Percentiles rank a stretch among this genome's conserved stretches.
phyloP scores from a whole-genome alignment of 2,888 invertebrate genomes.

The Stenchaetothrips biformis region DNA sequence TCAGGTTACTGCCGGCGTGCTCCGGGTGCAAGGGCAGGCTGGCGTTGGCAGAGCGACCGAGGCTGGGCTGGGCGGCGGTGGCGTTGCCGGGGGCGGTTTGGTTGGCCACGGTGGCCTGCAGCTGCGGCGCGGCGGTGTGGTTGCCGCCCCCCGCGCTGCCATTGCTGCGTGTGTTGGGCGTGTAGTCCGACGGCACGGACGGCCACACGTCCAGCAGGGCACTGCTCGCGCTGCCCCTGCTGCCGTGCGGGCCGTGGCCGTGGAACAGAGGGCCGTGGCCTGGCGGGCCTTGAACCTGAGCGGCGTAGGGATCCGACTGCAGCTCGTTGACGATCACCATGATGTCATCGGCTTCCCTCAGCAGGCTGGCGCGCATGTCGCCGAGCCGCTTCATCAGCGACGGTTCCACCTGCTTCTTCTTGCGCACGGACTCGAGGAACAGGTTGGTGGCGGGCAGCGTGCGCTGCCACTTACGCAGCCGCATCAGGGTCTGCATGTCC shows the following conservation, averaged over 20 bases:
- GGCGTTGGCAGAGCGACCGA: not conserved
- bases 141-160: not conserved
- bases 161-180: not conserved
- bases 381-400: not conserved
- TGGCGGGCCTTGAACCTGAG: too few relatives aligned
- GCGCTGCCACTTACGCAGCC: conserved; percentile 9
- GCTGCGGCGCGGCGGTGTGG: not conserved
- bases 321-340: conserved; percentile 6
- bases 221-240: not conserved
- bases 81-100: not conserved
- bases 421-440: not conserved
- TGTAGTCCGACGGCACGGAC: not conserved
- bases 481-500: not conserved
- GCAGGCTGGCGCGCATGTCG: not conserved
- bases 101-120: not conserved
- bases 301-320: not conserved
- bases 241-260: not conserved
- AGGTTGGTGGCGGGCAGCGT: not conserved
- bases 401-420: not conserved
- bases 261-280: too few relatives aligned
- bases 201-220: not conserved
- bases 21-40: conserved; percentile 11
- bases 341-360: conserved; percentile 12
- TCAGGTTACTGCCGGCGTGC: conserved; percentile 4
- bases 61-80: not conserved